phyloP scores from a whole-genome alignment of 2,797 vertebrate genomes.

The Agapornis canus region DNA sequence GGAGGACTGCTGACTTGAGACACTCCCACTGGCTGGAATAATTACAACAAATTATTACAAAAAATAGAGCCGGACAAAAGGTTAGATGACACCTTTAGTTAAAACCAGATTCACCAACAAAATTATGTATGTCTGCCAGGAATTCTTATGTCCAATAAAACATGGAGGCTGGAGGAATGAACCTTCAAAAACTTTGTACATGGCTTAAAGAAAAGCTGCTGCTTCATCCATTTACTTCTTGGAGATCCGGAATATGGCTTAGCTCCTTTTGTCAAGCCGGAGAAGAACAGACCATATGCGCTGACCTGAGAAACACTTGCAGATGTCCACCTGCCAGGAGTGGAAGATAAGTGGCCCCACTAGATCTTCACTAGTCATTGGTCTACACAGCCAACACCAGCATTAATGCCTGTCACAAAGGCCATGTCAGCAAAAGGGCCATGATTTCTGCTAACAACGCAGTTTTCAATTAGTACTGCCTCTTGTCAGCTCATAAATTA shows the following conservation, averaged over 20 bases:
- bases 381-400: background rate
- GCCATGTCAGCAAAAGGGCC: background rate
- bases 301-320: background rate
- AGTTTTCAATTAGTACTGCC: background rate
- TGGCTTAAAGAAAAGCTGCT: background rate
- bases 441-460: background rate
- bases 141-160: background rate
- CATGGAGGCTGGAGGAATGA: background rate
- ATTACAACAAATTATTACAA: background rate
- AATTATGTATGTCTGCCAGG: background rate
- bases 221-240: background rate
- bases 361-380: background rate
- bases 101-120: background rate
- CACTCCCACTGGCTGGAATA: background rate
- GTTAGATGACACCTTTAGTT: background rate
- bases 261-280: background rate
- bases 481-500: background rate
- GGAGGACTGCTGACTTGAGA: background rate
- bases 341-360: background rate
- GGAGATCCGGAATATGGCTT: background rate
- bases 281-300: background rate
- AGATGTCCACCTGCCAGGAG: background rate
- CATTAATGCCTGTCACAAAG: background rate
- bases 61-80: background rate
- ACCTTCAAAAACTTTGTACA: background rate